Conservation (phyloP, 2,113 vertebrate species). For the Setophaga coronata region DNA sequence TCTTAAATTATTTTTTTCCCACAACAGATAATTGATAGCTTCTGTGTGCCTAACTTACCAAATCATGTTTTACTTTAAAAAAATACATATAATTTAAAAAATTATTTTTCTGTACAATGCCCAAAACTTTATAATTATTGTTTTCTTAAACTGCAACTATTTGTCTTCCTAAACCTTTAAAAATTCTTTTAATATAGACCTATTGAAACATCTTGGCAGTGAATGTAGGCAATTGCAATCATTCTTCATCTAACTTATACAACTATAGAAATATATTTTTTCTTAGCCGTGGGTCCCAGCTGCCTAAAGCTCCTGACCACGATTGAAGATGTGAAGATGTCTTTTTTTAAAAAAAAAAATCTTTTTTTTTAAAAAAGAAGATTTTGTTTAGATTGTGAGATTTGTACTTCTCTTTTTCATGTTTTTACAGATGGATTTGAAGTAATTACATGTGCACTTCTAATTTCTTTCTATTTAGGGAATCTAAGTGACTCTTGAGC, state of each 20-base stretch:
- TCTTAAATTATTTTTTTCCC: not conserved
- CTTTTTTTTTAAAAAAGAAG: not conserved
- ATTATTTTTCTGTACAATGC: not conserved
- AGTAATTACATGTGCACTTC: not conserved
- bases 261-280: conserved; percentile 12
- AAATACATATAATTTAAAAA: not conserved
- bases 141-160: conserved; percentile 18
- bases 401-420: not conserved
- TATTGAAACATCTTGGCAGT: not conserved
- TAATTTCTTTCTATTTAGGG: not conserved
- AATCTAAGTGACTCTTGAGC: not conserved
- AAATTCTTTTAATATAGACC: conserved; percentile 25
- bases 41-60: not conserved
- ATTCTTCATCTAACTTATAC: conserved; percentile 32
- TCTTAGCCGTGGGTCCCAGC: conserved; percentile 15
- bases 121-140: conserved; percentile 21
- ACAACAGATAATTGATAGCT: not conserved
- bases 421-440: not conserved
- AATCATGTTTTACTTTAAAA: not conserved
- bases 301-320: not conserved
- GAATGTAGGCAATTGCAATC: not conserved
- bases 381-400: conserved; percentile 11
- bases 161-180: not conserved
- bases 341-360: not conserved
- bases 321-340: not conserved